Evolutionary conservation across 2,888 invertebrate genomes (phyloP).

Genomic region (Lithophane socia): DNA sequence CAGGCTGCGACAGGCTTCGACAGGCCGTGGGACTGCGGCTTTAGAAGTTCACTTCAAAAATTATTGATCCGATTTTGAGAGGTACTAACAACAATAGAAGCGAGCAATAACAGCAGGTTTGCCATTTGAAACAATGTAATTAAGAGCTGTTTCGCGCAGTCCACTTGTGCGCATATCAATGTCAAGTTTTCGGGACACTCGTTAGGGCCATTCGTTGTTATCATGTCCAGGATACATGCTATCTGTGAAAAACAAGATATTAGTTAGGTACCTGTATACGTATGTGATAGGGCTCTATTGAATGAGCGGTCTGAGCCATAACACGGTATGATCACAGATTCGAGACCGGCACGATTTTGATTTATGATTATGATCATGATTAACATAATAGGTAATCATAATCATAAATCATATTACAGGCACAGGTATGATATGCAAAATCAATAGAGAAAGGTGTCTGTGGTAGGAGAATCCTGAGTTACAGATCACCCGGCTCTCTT

Average conservation of each 20-base stretch:
- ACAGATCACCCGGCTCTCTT: too few species aligned
- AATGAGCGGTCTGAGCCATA: neutral
- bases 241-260: slow-evolving; percentile 62
- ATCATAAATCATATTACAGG: too few species aligned
- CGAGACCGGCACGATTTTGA: neutral
- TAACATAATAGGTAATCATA: too few species aligned
- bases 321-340: neutral
- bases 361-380: neutral
- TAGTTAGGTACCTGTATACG: neutral
- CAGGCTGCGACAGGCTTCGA: too few species aligned
- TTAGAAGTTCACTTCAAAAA: too few species aligned
- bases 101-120: slow-evolving; percentile 77
- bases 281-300: neutral
- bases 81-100: slow-evolving; percentile 75
- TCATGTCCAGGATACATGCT: slow-evolving; percentile 72
- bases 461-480: too few species aligned
- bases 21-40: too few species aligned
- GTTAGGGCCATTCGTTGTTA: slow-evolving; percentile 40
- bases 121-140: slow-evolving; percentile 78
- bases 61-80: neutral
- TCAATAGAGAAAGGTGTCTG: too few species aligned
- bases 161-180: slow-evolving; percentile 65
- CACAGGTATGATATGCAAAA: too few species aligned
- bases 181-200: slow-evolving; percentile 38
- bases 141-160: slow-evolving; percentile 71